Conservation (phyloP, 1,140 invertebrate species). For the Drosophila carrolli region DNA sequence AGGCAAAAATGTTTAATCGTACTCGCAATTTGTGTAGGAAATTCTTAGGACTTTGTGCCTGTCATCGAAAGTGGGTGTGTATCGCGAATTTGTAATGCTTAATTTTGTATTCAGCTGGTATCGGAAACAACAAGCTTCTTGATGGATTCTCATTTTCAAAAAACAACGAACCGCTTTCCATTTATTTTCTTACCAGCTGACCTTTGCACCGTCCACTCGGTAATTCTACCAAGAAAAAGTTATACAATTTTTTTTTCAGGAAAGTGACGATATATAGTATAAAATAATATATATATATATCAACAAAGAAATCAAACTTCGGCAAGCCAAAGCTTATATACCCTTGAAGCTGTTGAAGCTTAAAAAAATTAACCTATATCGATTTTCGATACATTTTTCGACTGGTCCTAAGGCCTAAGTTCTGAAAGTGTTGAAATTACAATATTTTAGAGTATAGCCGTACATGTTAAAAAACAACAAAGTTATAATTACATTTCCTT, state of each 20-base stretch:
- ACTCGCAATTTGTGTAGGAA: background rate
- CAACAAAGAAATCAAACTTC: too few relatives aligned
- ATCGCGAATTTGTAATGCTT: slow-evolving; percentile 45
- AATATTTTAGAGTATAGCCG: too few relatives aligned
- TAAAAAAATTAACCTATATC: too few relatives aligned
- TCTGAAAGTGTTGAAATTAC: too few relatives aligned
- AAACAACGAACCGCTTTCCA: slow-evolving; percentile 52
- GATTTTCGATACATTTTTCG: too few relatives aligned
- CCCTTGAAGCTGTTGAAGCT: too few relatives aligned
- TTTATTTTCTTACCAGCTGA: slow-evolving; percentile 19
- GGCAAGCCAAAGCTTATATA: too few relatives aligned
- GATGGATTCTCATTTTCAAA: slow-evolving; percentile 21
- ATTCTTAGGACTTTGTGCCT: background rate
- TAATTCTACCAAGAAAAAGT: slow-evolving; percentile 6
- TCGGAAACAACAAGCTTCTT: slow-evolving; percentile 5
- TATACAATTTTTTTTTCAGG: background rate
- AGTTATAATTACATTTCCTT: too few relatives aligned
- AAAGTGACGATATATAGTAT: background rate
- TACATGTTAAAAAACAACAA: too few relatives aligned
- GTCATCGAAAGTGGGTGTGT: slow-evolving; percentile 46
- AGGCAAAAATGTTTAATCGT: background rate
- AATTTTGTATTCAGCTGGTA: slow-evolving; percentile 12
- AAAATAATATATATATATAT: background rate
- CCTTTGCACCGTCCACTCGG: slow-evolving; percentile 6
- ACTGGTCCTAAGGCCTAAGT: too few relatives aligned